Conservation (phyloP, 2,797 vertebrate species). For the Caiman crocodilus region DNA sequence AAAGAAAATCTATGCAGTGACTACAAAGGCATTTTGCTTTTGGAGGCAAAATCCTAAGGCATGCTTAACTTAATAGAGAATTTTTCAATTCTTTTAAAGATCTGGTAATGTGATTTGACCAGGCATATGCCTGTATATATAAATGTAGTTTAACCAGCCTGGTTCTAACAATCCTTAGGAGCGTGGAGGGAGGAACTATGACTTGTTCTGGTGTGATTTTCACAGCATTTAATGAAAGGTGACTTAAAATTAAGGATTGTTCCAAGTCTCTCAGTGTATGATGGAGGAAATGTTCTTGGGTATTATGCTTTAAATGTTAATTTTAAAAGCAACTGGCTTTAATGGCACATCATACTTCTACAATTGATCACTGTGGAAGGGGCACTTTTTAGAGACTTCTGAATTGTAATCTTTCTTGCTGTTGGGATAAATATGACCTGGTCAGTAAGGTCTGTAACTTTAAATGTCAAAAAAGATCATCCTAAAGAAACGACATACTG, state of each 20-base stretch:
- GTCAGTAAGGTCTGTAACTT: not conserved
- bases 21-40: too few relatives aligned
- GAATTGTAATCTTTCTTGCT: not conserved
- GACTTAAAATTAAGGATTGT: not conserved
- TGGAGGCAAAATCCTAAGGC: too few relatives aligned
- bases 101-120: too few relatives aligned
- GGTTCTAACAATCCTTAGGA: too few relatives aligned
- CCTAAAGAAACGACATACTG: not conserved
- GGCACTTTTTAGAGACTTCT: not conserved
- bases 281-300: not conserved
- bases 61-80: too few relatives aligned
- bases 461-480: not conserved
- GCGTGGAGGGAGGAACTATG: too few relatives aligned
- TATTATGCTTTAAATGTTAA: not conserved
- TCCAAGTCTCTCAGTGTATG: not conserved
- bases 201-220: not conserved
- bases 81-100: too few relatives aligned
- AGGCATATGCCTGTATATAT: too few relatives aligned
- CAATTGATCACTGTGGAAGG: too few relatives aligned
- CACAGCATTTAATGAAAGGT: not conserved
- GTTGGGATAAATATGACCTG: not conserved
- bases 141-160: too few relatives aligned
- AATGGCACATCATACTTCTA: too few relatives aligned
- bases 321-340: not conserved
- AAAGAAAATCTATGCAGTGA: too few relatives aligned